Base-by-base conservation (phyloP, 2,797 vertebrate genomes). In the Acrossocheilus wenchowensis region DNA sequence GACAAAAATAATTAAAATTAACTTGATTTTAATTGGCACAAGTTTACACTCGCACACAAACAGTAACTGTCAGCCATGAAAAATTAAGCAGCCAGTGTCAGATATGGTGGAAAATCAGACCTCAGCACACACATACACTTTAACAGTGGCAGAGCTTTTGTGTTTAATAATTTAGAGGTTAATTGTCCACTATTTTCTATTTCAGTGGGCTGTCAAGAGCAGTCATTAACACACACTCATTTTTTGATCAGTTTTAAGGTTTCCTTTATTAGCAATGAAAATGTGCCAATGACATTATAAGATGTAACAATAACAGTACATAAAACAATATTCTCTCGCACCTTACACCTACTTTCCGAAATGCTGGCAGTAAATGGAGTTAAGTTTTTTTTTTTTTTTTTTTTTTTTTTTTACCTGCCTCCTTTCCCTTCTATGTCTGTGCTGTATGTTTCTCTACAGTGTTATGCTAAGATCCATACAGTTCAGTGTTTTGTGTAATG, bases 161-260 rank as follows among this genome's bases (percentile, higher is more conserved):
- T 69, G 50, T 43, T 85, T 30, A 75, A 87, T 84, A 84, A 81
- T 81, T 81, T 60, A 60, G 71, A 69, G 82, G 77, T 81, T 75
- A 84, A 84, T 84, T 11, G 80, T 85, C 82, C 62, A 7, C 60
- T 23, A 23, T 77, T 66, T 87, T 66, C 77, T 57, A 21, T 73
- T 60, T 72, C 36, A 57, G 0, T 62, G 52, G 52, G 10, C 54
- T 26, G 39, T 62, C 68, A 39, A 60, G 26, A 79, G 57, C 52
- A 19, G 72, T 6, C 60, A 39, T 39, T 34, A 74, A 81, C 78
- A 66, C 73, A 77, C 69, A 77, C 85, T 39, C 19, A 7, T 41
- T 62, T 78, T 23, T 78, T n/a, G 0, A 62, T n/a, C 36, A 62
- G 4, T 62, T 60, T 60, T 41, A 60, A 17, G 60, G 77, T 62